Evolutionary conservation across 2,888 invertebrate genomes (phyloP).

Genomic region (Bellardia bayeri): DNA sequence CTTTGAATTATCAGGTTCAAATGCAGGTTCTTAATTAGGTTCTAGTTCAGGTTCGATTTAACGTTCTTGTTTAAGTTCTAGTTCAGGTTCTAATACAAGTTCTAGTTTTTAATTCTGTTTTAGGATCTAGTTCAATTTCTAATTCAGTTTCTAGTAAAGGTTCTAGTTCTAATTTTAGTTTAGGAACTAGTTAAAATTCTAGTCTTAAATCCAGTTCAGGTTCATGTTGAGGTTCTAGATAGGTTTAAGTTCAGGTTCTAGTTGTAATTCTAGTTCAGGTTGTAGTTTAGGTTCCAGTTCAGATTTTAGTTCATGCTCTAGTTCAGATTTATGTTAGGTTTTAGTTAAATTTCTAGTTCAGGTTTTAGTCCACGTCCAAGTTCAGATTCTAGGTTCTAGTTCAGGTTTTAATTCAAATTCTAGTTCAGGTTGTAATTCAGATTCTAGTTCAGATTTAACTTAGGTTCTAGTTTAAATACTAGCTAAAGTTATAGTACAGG

Average conservation of each 20-base stretch:
- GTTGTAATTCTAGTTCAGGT: no score
- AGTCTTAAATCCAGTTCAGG: no score
- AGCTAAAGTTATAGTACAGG: not conserved
- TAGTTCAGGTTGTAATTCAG: not conserved
- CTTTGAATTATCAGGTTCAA: not conserved
- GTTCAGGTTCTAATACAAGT: not conserved
- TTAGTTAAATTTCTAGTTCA: no score
- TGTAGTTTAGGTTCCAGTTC: not conserved
- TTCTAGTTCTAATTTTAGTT: not conserved
- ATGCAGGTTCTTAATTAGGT: not conserved
- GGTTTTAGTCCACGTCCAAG: no score
- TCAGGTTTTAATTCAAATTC: not conserved
- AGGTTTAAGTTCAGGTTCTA: no score
- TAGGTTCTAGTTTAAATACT: not conserved
- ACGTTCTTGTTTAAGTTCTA: not conserved
- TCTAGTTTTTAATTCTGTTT: not conserved
- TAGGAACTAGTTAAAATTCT: not conserved
- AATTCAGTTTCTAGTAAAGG: not conserved
- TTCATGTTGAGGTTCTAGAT: no score
- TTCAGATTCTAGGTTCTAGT: not conserved
- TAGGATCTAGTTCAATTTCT: not conserved
- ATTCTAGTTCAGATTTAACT: not conserved
- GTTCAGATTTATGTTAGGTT: no score
- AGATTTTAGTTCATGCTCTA: not conserved
- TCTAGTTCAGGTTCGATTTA: not conserved